Evolutionary conservation across 2,797 vertebrate species (phyloP).

Genomic region (Holocentrus rufus): DNA sequence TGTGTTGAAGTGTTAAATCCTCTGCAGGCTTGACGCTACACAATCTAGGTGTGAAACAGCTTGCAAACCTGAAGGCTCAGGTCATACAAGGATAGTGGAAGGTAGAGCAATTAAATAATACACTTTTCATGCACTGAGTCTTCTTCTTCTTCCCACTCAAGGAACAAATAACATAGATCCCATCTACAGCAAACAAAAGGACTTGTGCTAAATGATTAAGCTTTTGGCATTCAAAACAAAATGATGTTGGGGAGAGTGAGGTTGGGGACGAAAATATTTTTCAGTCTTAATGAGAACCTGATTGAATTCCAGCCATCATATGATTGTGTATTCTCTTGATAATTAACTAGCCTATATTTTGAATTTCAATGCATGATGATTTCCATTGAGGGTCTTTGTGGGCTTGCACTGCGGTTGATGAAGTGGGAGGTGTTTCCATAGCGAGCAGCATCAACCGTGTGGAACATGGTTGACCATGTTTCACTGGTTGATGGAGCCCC

Average conservation of each 20-base stretch:
- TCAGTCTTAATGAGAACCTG: constrained; percentile 40
- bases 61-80: constrained; percentile 89
- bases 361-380: constrained; percentile 63
- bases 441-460: constrained; percentile 84
- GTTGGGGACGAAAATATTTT: constrained; percentile 1
- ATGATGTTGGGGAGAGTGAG: background rate
- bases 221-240: constrained; percentile 38
- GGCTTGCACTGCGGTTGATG: constrained; percentile 80
- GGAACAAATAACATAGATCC: constrained; percentile 13
- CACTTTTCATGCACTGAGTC: background rate
- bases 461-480: constrained; percentile 84
- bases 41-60: constrained; percentile 85
- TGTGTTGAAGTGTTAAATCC: constrained; percentile 65
- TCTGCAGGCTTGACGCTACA: constrained; percentile 83
- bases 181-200: background rate
- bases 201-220: constrained; percentile 32
- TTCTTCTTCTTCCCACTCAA: background rate
- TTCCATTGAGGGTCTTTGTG: constrained; percentile 49
- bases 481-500: constrained; percentile 86
- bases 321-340: constrained; percentile 33
- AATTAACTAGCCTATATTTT: constrained; percentile 48
- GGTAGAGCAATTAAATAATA: constrained; percentile 24
- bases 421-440: constrained; percentile 89
- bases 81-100: constrained; percentile 77
- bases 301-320: constrained; percentile 39